These are phyloP conservation scores for Drosophila pectinifera DNA, from an alignment of 1,140 invertebrate species.

Conservation along the genomic window DNA sequence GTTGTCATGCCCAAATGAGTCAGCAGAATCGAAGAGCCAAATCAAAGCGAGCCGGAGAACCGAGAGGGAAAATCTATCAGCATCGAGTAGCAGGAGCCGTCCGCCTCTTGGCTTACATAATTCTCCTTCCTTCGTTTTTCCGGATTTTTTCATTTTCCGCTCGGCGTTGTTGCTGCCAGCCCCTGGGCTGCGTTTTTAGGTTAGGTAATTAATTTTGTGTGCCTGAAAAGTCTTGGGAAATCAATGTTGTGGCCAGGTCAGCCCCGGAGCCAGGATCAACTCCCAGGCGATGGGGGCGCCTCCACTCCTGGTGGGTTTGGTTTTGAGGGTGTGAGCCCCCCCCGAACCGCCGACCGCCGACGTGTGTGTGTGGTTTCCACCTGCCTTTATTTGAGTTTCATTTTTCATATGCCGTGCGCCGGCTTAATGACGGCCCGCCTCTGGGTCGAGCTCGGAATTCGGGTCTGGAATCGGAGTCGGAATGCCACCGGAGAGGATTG, in stretches of 20 bases:
- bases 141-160: slow-evolving; percentile 15
- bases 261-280: slow-evolving; percentile 16
- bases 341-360: too few species aligned
- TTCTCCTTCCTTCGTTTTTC: slow-evolving; percentile 30
- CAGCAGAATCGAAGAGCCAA: slow-evolving; percentile 55
- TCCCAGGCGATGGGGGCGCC: slow-evolving; percentile 52
- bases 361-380: slow-evolving; percentile 28
- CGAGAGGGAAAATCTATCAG: slow-evolving; percentile 58
- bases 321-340: slow-evolving; percentile 52
- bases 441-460: slow-evolving; percentile 39
- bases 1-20: slow-evolving; percentile 77
- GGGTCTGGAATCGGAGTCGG: slow-evolving; percentile 6
- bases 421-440: slow-evolving; percentile 65
- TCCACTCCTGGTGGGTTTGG: slow-evolving; percentile 21
- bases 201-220: slow-evolving; percentile 82
- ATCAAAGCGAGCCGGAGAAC: slow-evolving; percentile 49
- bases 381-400: slow-evolving; percentile 56
- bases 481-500: slow-evolving; percentile 21
- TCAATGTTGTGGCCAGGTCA: slow-evolving; percentile 66
- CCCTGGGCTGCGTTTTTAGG: slow-evolving; percentile 66
- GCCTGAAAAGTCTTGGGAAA: slow-evolving; percentile 78
- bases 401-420: slow-evolving; percentile 71
- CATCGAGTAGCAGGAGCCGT: slow-evolving; percentile 33
- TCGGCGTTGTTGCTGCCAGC: slow-evolving; percentile 25
- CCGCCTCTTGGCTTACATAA: slow-evolving; percentile 55